Percentiles rank a stretch among this genome's conserved stretches.
These are phyloP conservation scores for Urosaurus nigricauda DNA, from an alignment of 2,797 vertebrate genomes.

Conservation along the genomic window DNA sequence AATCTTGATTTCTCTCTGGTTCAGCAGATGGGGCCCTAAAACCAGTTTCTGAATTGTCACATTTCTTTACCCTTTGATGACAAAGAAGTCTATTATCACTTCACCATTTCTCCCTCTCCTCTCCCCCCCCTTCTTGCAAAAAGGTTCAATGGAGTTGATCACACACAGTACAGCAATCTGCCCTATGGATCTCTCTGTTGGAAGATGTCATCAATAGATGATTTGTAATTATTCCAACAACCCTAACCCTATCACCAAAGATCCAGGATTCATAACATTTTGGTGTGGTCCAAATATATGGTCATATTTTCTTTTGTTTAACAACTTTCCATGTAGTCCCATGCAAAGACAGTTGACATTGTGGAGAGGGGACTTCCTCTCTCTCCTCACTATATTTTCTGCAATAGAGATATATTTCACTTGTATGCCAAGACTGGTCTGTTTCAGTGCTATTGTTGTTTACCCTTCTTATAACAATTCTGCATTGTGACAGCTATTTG, in stretches of 20 bases:
- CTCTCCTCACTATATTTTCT: slow-evolving; percentile 20
- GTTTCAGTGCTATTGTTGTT: neutral
- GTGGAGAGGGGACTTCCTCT: slow-evolving; percentile 20
- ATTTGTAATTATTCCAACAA: slow-evolving; percentile 64
- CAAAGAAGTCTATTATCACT: slow-evolving; percentile 80
- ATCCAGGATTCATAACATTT: slow-evolving; percentile 39
- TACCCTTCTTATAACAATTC: neutral
- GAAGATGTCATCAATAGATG: slow-evolving; percentile 58
- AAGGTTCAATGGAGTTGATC: slow-evolving; percentile 77
- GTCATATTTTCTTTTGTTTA: slow-evolving; percentile 31
- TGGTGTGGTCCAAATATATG: slow-evolving; percentile 50
- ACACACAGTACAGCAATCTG: slow-evolving; percentile 72
- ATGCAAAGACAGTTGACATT: slow-evolving; percentile 12
- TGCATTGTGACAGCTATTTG: slow-evolving; percentile 20
- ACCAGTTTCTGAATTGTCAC: slow-evolving; percentile 84
- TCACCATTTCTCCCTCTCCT: slow-evolving; percentile 41
- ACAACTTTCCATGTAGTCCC: slow-evolving; percentile 37
- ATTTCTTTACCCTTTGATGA: slow-evolving; percentile 85
- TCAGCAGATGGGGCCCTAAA: slow-evolving; percentile 87
- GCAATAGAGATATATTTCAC: slow-evolving; percentile 32
- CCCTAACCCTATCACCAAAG: slow-evolving; percentile 40
- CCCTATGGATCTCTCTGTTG: slow-evolving; percentile 69
- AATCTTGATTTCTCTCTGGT: slow-evolving; percentile 89
- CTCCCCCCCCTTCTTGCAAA: slow-evolving; percentile 70
- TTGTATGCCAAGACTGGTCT: slow-evolving; percentile 25